Percentiles rank a stretch among this genome's conserved stretches.
Conservation (phyloP, 2,888 invertebrate species). For the Conomelus anceps region DNA sequence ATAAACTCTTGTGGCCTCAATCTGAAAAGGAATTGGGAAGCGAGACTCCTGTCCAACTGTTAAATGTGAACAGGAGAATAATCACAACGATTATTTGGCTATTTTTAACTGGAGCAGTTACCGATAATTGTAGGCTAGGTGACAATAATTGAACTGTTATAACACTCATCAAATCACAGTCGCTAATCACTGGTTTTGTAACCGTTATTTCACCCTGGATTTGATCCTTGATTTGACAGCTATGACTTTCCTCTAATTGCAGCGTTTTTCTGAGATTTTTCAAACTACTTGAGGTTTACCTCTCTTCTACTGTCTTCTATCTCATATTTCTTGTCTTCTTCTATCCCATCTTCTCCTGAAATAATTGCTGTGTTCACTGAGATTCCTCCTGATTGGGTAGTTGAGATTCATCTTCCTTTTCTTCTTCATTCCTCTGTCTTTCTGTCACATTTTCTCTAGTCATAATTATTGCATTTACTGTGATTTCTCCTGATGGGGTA, state of each 20-base stretch:
- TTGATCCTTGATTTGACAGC: background rate
- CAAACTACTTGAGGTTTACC: no score
- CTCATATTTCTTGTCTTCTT: no score
- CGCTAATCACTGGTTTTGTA: background rate
- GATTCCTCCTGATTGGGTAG: no score
- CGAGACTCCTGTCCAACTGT: background rate
- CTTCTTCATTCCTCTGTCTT: no score
- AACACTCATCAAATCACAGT: background rate
- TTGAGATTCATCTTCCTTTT: no score
- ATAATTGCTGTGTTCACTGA: no score
- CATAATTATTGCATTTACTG: no score
- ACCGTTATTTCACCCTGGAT: background rate
- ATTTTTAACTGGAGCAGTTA: background rate
- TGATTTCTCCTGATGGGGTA: background rate
- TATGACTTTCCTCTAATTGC: background rate
- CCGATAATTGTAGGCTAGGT: background rate
- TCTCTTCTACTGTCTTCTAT: no score
- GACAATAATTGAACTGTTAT: background rate
- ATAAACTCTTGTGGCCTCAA: background rate
- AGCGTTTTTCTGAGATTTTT: background rate
- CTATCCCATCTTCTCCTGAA: no score
- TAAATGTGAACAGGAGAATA: background rate
- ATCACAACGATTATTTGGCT: background rate
- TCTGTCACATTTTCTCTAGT: no score
- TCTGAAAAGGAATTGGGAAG: background rate